Conservation (phyloP, 2,113 vertebrate species). For the Rhinogobius similis region DNA sequence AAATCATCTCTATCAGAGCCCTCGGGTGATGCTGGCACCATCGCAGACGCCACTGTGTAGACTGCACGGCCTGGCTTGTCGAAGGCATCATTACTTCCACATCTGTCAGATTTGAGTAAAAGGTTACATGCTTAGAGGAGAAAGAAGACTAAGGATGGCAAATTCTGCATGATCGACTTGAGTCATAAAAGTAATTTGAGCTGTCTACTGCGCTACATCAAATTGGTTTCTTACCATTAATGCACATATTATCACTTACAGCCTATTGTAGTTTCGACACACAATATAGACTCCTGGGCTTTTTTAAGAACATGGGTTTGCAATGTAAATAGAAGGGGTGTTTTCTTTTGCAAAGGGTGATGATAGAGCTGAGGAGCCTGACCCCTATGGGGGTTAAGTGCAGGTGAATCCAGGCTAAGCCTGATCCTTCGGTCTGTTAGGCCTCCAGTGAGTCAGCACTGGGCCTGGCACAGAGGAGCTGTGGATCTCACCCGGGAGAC, state of each 20-base stretch:
- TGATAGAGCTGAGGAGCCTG: constrained; percentile 43
- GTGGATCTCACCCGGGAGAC: constrained; percentile 30
- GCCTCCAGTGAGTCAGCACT: constrained; percentile 50
- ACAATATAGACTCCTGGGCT: constrained; percentile 47
- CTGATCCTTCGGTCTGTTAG: constrained; percentile 45
- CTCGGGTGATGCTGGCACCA: constrained; percentile 54
- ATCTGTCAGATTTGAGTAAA: constrained; percentile 71
- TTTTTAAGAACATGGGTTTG: constrained; percentile 59
- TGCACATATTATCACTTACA: constrained; percentile 13
- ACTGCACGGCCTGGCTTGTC: constrained; percentile 52
- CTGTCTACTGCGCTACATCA: constrained; percentile 49
- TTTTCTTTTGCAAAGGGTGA: constrained; percentile 48
- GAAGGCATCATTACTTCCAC: constrained; percentile 67
- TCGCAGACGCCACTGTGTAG: constrained; percentile 47
- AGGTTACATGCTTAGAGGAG: constrained; percentile 52
- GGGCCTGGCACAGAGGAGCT: constrained; percentile 42
- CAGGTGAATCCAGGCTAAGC: constrained; percentile 57
- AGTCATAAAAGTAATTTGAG: constrained; percentile 68
- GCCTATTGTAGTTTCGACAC: constrained; percentile 35
- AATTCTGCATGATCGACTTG: constrained; percentile 64
- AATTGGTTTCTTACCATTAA: constrained; percentile 36
- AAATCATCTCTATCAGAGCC: constrained; percentile 71
- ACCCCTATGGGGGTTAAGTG: constrained; percentile 67
- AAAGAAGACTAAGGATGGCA: constrained; percentile 39
- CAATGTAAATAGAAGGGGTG: constrained; percentile 65